Conservation (phyloP, 2,888 invertebrate genomes). For the Nipponacmea schrenckii region DNA sequence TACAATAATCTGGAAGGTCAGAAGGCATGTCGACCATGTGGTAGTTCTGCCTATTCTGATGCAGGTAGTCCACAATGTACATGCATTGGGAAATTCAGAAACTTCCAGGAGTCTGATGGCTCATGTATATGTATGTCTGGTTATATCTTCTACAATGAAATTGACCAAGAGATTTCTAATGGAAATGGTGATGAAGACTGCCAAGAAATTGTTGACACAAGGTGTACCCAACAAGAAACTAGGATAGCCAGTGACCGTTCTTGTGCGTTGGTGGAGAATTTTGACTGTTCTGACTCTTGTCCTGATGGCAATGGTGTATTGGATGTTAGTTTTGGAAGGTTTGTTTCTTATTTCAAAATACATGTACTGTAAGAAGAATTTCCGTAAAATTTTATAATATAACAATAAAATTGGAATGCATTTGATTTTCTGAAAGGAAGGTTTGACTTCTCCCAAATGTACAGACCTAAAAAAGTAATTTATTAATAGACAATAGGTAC, state of each 20-base stretch:
- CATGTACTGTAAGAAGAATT: too few species aligned
- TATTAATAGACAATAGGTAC: too few species aligned
- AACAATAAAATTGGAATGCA: too few species aligned
- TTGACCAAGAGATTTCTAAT: slow-evolving; percentile 34
- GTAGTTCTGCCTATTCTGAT: slow-evolving; percentile 47
- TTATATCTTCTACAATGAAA: slow-evolving; percentile 59
- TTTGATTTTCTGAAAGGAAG: too few species aligned
- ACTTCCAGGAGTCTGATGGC: slow-evolving; percentile 55
- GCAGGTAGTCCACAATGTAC: slow-evolving; percentile 48
- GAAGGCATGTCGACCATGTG: slow-evolving; percentile 56
- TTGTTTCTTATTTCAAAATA: slow-evolving; percentile 10
- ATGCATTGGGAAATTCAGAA: slow-evolving; percentile 57
- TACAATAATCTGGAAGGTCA: slow-evolving; percentile 52
- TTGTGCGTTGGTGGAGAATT: slow-evolving; percentile 43
- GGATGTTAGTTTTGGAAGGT: slow-evolving; percentile 40
- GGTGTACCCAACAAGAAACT: slow-evolving; percentile 48
- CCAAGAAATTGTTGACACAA: slow-evolving; percentile 51
- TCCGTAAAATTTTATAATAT: too few species aligned
- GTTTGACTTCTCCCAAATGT: too few species aligned
- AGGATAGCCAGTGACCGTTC: slow-evolving; percentile 39
- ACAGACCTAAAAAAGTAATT: too few species aligned
- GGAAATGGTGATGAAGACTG: slow-evolving; percentile 53
- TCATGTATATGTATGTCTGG: slow-evolving; percentile 56
- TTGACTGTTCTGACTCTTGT: slow-evolving; percentile 49
- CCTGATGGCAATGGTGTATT: slow-evolving; percentile 36